Evolutionary conservation across 2,113 vertebrate species (phyloP), one percentile per base, ranked within the genome.

Genomic region (Triplophysa tibetana): DNA sequence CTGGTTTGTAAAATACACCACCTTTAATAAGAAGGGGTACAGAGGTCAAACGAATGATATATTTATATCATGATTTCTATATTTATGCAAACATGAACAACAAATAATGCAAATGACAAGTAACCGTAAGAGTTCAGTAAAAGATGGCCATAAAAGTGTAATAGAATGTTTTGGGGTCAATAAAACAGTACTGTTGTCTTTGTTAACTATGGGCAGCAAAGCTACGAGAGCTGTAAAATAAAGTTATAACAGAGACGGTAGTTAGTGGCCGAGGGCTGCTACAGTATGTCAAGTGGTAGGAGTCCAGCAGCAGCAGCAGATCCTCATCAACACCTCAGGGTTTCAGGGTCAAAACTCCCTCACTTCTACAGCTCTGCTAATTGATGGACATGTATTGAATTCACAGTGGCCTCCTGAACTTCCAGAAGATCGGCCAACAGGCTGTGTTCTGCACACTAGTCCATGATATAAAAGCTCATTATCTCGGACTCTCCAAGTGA

Each of bases 381-480:
- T 87, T 85, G 79, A 76, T 65, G 56, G 54, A 58, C 33, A 45
- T 8, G 54, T 38, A 65, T 52, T 45, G 19, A 78, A 62, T 69
- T 58, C 56, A 72, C 70, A 76, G 81, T 52, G 78, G 19, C 11
- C 54, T 23, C 19, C 13, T 65, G 66, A 69, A 66, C 24, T 74
- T 68, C 76, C 50, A 81, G 62, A 58, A 83, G 60, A 73, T 56
- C 8, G 70, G 38, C 45, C 68, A 77, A 21, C 76, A 75, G 62
- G 33, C 12, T 50, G 38, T 78, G 33, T 48, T 54, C 73, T 16
- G 62, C 2, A 10, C 73, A 77, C 70, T 56, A 50, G 50, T 61
- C 52, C 14, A 77, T 75, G 33, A 79, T 79, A 84, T 85, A 63
- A 83, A 73, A 65, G 69, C 80, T 88, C 81, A 69, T 88, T 89